Percentiles rank a stretch among this genome's conserved stretches.
Evolutionary conservation across 2,888 invertebrate genomes (phyloP).

Genomic region (Ctenicera cuprea): DNA sequence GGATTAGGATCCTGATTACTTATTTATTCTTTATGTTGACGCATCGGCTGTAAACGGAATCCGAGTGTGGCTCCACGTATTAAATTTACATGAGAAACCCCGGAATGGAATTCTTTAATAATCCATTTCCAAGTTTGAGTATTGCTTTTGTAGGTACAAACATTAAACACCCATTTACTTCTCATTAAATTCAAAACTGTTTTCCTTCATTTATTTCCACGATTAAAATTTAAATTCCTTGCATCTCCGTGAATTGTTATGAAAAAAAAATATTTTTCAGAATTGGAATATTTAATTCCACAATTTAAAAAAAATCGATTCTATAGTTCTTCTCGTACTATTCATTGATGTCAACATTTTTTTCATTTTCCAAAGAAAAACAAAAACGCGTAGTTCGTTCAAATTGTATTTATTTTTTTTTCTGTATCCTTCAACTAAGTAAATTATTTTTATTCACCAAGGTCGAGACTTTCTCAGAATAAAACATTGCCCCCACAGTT

Average conservation of each 20-base stretch:
- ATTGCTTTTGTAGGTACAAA: neutral
- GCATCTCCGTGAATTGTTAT: no score
- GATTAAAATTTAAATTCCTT: no score
- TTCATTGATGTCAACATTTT: no score
- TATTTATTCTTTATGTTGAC: slow-evolving; percentile 1
- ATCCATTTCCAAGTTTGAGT: slow-evolving; percentile 6
- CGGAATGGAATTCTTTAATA: neutral
- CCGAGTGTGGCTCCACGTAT: slow-evolving; percentile 4
- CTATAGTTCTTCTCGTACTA: no score
- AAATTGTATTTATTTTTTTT: neutral
- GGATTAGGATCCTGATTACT: slow-evolving; percentile 9
- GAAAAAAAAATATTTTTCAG: no score
- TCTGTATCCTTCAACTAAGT: neutral
- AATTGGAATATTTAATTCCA: no score
- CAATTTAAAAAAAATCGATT: no score
- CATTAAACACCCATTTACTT: neutral
- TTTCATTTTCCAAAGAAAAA: no score
- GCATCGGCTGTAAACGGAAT: neutral
- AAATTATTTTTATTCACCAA: neutral
- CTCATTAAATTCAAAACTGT: neutral
- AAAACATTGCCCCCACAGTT: slow-evolving; percentile 8
- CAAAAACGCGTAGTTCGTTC: no score
- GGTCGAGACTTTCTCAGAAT: slow-evolving; percentile 4
- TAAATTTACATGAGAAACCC: slow-evolving; percentile 1
- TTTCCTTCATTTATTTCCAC: no score